Evolutionary conservation across 2,888 invertebrate species (phyloP).

Genomic region (Eulithis testata): DNA sequence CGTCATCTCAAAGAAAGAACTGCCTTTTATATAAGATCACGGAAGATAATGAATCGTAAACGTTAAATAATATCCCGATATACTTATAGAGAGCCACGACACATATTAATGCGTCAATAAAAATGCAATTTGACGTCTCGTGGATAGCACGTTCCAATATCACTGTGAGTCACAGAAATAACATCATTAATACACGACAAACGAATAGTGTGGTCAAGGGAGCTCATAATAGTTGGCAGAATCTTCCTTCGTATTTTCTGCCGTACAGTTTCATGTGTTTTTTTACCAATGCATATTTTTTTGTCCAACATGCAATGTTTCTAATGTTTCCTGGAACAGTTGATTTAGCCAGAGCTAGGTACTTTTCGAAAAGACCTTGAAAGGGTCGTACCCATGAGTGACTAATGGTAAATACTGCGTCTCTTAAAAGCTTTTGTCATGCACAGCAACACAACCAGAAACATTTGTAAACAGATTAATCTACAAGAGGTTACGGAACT

Average conservation of each 20-base stretch:
- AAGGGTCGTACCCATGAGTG: not conserved
- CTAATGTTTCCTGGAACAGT: no score
- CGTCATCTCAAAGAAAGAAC: constrained; percentile 4
- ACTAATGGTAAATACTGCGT: not conserved
- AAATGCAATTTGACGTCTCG: constrained; percentile 31
- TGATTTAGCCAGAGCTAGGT: no score
- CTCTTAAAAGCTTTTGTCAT: not conserved
- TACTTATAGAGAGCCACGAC: constrained; percentile 15
- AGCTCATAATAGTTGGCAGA: no score
- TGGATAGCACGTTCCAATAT: constrained; percentile 18
- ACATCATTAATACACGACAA: not conserved
- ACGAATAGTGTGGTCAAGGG: not conserved
- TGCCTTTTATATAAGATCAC: not conserved
- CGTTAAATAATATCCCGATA: constrained; percentile 14
- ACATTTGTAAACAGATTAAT: constrained; percentile 9
- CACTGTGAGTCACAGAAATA: constrained; percentile 13
- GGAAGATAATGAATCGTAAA: constrained; percentile 5
- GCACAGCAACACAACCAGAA: not conserved
- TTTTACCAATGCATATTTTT: no score
- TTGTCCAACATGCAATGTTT: no score
- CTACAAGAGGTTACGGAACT: constrained; percentile 19
- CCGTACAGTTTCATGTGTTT: no score
- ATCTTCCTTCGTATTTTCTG: no score
- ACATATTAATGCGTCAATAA: constrained; percentile 32
- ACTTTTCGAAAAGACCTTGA: no score